phyloP scores from a whole-genome alignment of 2,113 vertebrate genomes.

The Megaptera novaeangliae region DNA sequence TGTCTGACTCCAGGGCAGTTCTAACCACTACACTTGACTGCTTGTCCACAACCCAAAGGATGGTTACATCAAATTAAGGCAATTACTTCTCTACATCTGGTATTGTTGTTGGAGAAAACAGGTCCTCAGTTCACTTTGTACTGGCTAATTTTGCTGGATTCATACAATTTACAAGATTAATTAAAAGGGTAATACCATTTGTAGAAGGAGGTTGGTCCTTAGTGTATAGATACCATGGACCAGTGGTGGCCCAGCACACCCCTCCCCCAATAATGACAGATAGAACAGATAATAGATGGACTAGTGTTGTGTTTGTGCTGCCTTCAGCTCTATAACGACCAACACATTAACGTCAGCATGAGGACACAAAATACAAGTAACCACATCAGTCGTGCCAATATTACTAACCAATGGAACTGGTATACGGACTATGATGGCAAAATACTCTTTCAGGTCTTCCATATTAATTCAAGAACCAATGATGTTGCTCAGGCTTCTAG shows the following conservation, averaged over 20 bases:
- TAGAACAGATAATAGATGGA: background rate
- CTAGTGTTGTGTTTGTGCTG: too few species aligned
- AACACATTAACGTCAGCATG: background rate
- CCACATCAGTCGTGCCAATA: background rate
- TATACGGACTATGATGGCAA: rapidly evolving
- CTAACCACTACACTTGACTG: background rate
- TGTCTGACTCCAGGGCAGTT: background rate
- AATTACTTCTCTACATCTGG: background rate
- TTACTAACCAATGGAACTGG: background rate
- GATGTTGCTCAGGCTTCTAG: too few species aligned
- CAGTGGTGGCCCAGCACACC: background rate
- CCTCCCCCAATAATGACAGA: background rate
- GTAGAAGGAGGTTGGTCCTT: background rate
- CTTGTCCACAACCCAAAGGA: background rate
- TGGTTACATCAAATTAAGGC: background rate
- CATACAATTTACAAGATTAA: background rate
- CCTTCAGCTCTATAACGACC: background rate
- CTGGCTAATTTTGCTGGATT: background rate
- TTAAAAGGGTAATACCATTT: background rate
- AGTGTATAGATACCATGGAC: background rate
- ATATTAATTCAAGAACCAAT: too few species aligned
- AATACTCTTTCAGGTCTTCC: background rate
- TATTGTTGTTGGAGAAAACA: background rate
- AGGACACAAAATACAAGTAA: background rate
- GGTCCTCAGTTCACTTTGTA: background rate